Evolutionary conservation across 2,888 invertebrate genomes (phyloP), one percentile per base, ranked within the genome.

Genomic region (Sycophila texana): DNA sequence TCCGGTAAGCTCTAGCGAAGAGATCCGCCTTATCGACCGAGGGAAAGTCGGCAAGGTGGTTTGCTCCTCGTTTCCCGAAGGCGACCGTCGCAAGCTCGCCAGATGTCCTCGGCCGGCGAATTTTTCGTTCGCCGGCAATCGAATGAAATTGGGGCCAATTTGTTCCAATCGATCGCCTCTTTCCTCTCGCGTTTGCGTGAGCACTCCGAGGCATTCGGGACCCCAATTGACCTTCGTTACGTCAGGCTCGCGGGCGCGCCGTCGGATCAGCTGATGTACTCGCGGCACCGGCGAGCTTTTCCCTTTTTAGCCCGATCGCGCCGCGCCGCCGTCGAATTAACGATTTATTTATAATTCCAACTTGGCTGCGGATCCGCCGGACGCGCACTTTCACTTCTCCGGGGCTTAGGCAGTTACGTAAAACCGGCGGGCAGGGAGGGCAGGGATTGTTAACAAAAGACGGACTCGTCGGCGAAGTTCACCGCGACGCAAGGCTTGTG

Each of bases 131-230:
- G 57, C 22, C 71, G 82, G 81, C 84, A 84, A 88, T 87, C 83
- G 83, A 82, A 82, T 80, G 74, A 83, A 87, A 87, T 87, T 87
- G 84, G 83, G 84, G 83, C 26, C 87, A 87, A 89, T 88, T 88
- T 84, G 81, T 81, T 82, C 80, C 86, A 87, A 87, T 88, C 84
- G 84, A 78, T 74, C 79, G 63, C 58, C 20, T 60, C 47, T 74
- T 57, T 57, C 67, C 18, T 39, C 55, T 66, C 67, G 77, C 67
- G 61, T 72, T 3, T 26, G 73, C 68, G 49, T 26, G 70, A 55
- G 20, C 13, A 14, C 58, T 57, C 47, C 18, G 13, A 74, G 39
- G 18, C 63, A 18, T 55, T 60, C 51, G 55, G n/a, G 18, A n/a
- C 63, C 76, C 75, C 72, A 68, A 82, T 82, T 82, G 81, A 82